Evolutionary conservation across 2,888 invertebrate genomes (phyloP).

Genomic region (Drosophila aldrichi): DNA sequence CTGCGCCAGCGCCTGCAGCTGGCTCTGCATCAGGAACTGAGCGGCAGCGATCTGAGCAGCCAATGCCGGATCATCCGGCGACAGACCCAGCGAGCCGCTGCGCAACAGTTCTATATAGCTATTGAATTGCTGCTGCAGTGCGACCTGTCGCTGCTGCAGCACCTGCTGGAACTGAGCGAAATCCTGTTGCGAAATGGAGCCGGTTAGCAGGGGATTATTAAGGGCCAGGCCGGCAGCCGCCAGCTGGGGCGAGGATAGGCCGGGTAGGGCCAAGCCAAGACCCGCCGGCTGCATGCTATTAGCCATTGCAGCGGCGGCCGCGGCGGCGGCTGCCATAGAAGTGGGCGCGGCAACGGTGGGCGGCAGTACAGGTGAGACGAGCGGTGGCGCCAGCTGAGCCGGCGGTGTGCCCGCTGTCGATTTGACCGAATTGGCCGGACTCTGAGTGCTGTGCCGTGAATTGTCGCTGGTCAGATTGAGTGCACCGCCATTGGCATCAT

Average conservation of each 20-base stretch:
- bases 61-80: conserved; percentile 82
- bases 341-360: conserved; percentile 46
- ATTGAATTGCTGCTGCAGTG: conserved; percentile 85
- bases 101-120: conserved; percentile 84
- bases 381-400: conserved; percentile 23
- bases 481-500: conserved; percentile 81
- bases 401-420: conserved; percentile 36
- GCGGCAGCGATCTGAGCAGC: conserved; percentile 86
- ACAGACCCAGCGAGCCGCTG: conserved; percentile 78
- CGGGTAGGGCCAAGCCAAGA: conserved; percentile 61
- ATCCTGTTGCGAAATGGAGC: conserved; percentile 82
- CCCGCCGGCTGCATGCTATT: conserved; percentile 60
- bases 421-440: conserved; percentile 75
- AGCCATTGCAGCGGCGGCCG: conserved; percentile 53
- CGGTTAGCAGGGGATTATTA: conserved; percentile 70
- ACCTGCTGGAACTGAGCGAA: conserved; percentile 83
- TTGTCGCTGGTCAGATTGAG: conserved; percentile 84
- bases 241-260: conserved; percentile 76
- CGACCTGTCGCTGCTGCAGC: conserved; percentile 84
- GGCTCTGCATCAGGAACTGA: conserved; percentile 92
- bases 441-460: conserved; percentile 82
- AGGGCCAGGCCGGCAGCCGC: conserved; percentile 70
- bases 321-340: conserved; percentile 52
- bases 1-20: conserved; percentile 91
- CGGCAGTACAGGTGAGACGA: conserved; percentile 50